Evolutionary conservation across 2,113 vertebrate species (phyloP), one percentile per base, ranked within the genome.

Genomic region (Turnix velox): DNA sequence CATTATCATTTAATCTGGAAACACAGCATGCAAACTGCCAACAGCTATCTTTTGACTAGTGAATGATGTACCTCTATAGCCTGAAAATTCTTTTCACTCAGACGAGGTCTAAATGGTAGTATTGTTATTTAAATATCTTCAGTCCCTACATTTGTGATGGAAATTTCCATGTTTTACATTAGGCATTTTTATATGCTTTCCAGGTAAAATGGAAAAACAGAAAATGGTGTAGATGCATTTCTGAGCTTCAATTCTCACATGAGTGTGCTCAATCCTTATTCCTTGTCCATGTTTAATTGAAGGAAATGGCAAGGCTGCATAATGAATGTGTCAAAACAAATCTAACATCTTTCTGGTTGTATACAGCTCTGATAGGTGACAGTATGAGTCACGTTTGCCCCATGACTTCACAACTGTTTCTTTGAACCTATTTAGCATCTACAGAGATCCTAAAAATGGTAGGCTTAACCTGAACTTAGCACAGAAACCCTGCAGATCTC

Each of bases 91-190:
- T 88, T 81, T 96, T 91, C 74, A 75, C 35, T 87, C 84, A 84
- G 73, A 78, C 52, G 87, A 43, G 87, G 77, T 31, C 84, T 93
- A 95, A 96, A 84, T 91, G 57, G 24, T 12, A 59, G 61, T 20
- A 96, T 93, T 96, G 87, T 94, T 94, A 96, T 96, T 94, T 93
- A 96, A 94, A 92, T 96, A 78, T 40, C 61, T 78, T 81, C 66
- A 59, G 40, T 75, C 73, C 71, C 66, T 89, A 84, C 15, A 71
- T 92, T 74, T 93, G 81, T 84, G 43, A 94, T 82, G 80, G 73
- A 89, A 89, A 94, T 92, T 92, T 90, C 37, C 10, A n/a, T 75
- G 3, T 30, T 78, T 71, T 82, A 69, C 18, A 59, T 87, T 78
- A 78, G 19, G 10, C 10, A 37, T 81, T 88, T 40, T 84, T 51